Conservation (phyloP, 2,113 vertebrate species). For the Clinocottus analis region DNA sequence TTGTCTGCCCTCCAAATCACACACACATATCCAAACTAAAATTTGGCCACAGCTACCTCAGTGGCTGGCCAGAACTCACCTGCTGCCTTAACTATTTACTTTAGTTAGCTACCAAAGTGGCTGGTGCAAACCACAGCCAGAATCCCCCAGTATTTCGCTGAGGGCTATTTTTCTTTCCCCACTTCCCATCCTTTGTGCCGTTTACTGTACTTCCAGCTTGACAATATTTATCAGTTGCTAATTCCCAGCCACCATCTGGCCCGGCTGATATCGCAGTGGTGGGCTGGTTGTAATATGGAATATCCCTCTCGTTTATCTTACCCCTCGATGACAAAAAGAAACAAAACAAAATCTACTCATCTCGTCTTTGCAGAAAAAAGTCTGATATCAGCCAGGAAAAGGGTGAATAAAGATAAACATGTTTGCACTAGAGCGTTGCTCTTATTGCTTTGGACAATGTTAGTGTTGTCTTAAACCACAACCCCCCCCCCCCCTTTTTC, state of each 20-base stretch:
- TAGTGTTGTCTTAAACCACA: conserved; percentile 47
- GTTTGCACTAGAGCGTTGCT: conserved; percentile 36
- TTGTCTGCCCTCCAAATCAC: conserved; percentile 26
- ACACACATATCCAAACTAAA: conserved; percentile 32
- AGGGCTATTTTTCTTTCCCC: conserved; percentile 9
- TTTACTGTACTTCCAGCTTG: conserved; percentile 54
- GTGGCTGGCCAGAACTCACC: conserved; percentile 41
- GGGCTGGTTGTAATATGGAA: conserved; percentile 36
- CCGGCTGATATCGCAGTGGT: conserved; percentile 62
- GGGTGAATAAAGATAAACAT: conserved; percentile 57
- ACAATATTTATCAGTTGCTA: conserved; percentile 69
- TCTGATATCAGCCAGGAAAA: conserved; percentile 55
- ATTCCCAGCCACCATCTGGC: conserved; percentile 72
- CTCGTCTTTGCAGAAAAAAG: conserved; percentile 49
- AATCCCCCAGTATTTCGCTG: conserved; percentile 17
- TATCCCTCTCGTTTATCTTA: conserved; percentile 45
- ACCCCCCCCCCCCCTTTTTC: conserved; percentile 6
- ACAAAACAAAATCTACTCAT: conserved; percentile 47
- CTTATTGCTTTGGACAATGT: conserved; percentile 43
- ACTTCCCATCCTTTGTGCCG: conserved; percentile 38
- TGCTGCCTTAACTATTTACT: conserved; percentile 50
- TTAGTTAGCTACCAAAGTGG: conserved; percentile 50
- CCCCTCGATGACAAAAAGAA: conserved; percentile 31
- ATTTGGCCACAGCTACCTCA: conserved; percentile 34
- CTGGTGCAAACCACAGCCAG: conserved; percentile 39